A percentile compares a stretch with the other conserved stretches of the same genome.
Conservation (phyloP, 2,888 invertebrate genomes). For the Patella depressa region DNA sequence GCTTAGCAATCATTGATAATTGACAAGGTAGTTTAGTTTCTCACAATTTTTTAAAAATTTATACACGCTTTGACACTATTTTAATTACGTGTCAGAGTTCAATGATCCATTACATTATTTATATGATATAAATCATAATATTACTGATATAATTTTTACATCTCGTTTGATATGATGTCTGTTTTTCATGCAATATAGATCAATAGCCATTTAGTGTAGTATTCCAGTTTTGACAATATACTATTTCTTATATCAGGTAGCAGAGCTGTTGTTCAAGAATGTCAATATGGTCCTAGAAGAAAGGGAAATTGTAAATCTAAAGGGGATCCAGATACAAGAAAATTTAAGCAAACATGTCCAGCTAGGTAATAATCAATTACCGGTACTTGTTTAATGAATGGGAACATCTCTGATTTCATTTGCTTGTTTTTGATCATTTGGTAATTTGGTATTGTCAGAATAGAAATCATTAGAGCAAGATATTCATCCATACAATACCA, state of each 20-base stretch:
- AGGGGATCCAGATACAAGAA: slow-evolving; percentile 36
- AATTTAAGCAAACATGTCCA: slow-evolving; percentile 69
- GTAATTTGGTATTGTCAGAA: too few species aligned
- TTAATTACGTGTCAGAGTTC: not conserved
- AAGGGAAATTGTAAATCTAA: slow-evolving; percentile 61
- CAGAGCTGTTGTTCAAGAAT: slow-evolving; percentile 71
- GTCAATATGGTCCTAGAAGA: slow-evolving; percentile 71
- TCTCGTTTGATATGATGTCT: too few species aligned
- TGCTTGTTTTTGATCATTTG: too few species aligned
- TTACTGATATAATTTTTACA: not conserved
- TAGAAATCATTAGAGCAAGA: too few species aligned
- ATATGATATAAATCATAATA: not conserved
- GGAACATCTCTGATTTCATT: too few species aligned
- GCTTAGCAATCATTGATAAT: too few species aligned
- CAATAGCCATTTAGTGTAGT: not conserved
- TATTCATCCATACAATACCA: too few species aligned
- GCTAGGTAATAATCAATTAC: slow-evolving; percentile 57
- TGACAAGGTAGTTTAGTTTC: too few species aligned
- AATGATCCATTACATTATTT: not conserved
- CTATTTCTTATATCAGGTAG: slow-evolving; percentile 53
- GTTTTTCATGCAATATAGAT: too few species aligned
- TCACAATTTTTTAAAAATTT: too few species aligned
- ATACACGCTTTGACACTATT: not conserved
- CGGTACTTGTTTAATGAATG: too few species aligned
- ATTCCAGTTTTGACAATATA: not conserved